Evolutionary conservation across 2,113 vertebrate genomes (phyloP).

Genomic region (Pelmatolapia mariae): DNA sequence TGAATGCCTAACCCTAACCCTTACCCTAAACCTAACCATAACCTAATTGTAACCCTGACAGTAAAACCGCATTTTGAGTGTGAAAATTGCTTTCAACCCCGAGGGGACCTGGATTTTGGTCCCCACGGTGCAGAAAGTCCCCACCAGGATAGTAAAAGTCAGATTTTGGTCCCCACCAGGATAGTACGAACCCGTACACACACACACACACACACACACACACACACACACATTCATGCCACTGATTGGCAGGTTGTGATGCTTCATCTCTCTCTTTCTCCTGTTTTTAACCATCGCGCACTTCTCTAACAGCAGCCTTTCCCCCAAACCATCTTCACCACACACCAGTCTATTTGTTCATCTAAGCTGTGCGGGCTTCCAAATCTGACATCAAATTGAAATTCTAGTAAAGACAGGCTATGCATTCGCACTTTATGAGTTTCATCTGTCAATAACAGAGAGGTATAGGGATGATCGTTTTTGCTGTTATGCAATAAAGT

Average conservation of each 20-base stretch:
- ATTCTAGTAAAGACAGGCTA: constrained; percentile 52
- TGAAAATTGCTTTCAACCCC: too few relatives aligned
- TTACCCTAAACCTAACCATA: too few relatives aligned
- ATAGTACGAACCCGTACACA: too few relatives aligned
- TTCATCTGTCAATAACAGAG: constrained; percentile 64
- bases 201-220: neutral
- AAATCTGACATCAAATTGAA: constrained; percentile 10
- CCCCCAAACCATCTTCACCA: neutral
- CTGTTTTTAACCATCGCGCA: neutral
- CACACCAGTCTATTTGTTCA: neutral
- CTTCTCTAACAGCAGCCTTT: neutral
- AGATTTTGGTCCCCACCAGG: too few relatives aligned
- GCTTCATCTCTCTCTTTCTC: neutral
- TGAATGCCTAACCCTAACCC: too few relatives aligned
- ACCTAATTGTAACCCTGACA: too few relatives aligned
- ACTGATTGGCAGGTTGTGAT: constrained; percentile 17
- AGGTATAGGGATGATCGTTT: constrained; percentile 30
- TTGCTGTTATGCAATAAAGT: constrained; percentile 77
- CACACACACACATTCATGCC: neutral
- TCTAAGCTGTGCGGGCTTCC: constrained; percentile 19
- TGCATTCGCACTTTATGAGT: constrained; percentile 79
- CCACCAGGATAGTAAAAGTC: too few relatives aligned
- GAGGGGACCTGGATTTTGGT: too few relatives aligned
- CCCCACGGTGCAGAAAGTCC: too few relatives aligned
- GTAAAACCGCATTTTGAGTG: too few relatives aligned